phyloP scores from a whole-genome alignment of 2,797 vertebrate genomes.

The Botia kubotai region DNA sequence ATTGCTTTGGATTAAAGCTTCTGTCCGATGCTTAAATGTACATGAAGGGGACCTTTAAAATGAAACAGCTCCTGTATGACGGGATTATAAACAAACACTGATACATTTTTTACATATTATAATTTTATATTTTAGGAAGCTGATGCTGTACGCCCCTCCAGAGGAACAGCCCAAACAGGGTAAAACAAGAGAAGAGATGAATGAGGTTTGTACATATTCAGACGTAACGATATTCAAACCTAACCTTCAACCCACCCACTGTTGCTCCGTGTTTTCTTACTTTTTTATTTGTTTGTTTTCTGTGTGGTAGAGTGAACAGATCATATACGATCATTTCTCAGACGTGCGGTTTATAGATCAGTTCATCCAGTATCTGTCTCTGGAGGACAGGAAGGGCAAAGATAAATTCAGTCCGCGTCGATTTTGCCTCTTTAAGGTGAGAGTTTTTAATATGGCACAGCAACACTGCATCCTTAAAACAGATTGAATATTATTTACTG shows the following conservation, averaged over 20 bases:
- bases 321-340: slow-evolving; percentile 95
- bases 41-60: no score
- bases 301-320: slow-evolving; percentile 86
- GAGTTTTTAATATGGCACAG: neutral
- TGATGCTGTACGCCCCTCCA: slow-evolving; percentile 88
- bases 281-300: slow-evolving; percentile 12
- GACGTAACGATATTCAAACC: neutral
- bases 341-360: slow-evolving; percentile 92
- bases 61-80: neutral
- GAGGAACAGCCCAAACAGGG: slow-evolving; percentile 91
- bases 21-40: no score
- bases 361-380: slow-evolving; percentile 93
- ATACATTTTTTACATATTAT: neutral
- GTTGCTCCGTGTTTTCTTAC: neutral
- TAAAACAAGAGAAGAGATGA: slow-evolving; percentile 87
- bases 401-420: slow-evolving; percentile 97
- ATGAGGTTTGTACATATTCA: slow-evolving; percentile 79
- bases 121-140: slow-evolving; percentile 74
- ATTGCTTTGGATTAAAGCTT: no score
- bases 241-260: neutral
- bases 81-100: no score
- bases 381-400: slow-evolving; percentile 98
- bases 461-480: neutral
- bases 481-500: neutral
- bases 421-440: slow-evolving; percentile 98